phyloP scores from a whole-genome alignment of 2,888 invertebrate species.

The Tetragonula carbonaria region DNA sequence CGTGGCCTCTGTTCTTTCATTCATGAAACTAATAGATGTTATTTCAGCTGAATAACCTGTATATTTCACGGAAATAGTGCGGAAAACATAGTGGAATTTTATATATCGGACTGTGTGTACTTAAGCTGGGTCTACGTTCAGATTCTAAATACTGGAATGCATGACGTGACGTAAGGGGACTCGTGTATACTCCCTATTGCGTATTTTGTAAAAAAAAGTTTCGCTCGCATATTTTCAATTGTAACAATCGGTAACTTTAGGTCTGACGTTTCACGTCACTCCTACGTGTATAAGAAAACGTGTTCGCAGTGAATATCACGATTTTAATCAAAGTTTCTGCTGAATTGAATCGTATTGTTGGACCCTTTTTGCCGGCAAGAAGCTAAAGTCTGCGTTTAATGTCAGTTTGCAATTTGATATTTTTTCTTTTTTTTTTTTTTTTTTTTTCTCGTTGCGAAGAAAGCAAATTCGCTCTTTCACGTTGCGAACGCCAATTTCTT shows the following conservation, averaged over 20 bases:
- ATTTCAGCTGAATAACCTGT: slow-evolving; percentile 7
- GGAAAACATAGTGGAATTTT: background rate
- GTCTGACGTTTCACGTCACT: background rate
- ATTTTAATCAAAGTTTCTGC: background rate
- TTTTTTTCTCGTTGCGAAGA: too few relatives aligned
- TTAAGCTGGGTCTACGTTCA: background rate
- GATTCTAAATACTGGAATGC: background rate
- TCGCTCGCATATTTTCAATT: background rate
- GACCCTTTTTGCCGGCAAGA: background rate
- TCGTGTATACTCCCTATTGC: background rate
- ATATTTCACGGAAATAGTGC: background rate
- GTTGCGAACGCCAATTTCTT: slow-evolving; percentile 4
- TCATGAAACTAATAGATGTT: background rate
- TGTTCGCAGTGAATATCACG: background rate
- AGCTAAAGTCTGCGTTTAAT: background rate
- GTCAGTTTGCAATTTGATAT: slow-evolving; percentile 1
- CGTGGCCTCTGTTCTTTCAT: background rate
- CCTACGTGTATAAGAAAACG: background rate
- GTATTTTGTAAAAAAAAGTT: background rate
- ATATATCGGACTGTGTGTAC: background rate
- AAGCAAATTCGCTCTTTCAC: background rate
- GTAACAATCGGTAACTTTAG: background rate
- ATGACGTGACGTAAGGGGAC: background rate
- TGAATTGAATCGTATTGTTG: background rate
- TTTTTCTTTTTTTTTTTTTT: background rate